phyloP scores from a whole-genome alignment of 2,888 invertebrate species.

The Antheraea assamensis region DNA sequence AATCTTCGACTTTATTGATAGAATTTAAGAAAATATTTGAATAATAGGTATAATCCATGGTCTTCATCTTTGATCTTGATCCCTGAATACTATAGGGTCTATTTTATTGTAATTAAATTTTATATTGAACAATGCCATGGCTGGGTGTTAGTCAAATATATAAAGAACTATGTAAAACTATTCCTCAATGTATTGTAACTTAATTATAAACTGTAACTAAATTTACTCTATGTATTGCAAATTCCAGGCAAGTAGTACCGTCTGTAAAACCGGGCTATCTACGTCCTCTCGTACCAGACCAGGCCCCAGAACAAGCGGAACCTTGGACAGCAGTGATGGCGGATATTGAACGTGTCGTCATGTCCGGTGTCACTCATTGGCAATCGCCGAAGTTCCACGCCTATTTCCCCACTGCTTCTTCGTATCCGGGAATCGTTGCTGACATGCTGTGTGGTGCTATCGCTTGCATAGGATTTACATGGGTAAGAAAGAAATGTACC shows the following conservation, averaged over 20 bases:
- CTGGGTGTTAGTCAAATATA: no score
- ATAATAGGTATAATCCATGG: no score
- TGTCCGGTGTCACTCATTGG: slow-evolving; percentile 99
- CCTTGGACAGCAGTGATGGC: slow-evolving; percentile 95
- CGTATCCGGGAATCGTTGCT: slow-evolving; percentile 96
- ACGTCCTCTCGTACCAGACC: slow-evolving; percentile 90
- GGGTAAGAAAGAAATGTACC: slow-evolving; percentile 84
- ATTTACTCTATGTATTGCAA: not conserved
- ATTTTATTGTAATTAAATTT: no score
- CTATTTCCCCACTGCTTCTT: slow-evolving; percentile 96
- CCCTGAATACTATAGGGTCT: no score
- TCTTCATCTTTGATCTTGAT: no score
- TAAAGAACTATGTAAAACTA: not conserved
- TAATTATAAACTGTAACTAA: not conserved
- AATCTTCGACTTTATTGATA: no score
- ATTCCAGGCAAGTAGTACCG: slow-evolving; percentile 90
- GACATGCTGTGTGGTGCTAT: slow-evolving; percentile 98
- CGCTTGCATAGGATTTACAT: slow-evolving; percentile 97
- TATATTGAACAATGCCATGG: no score
- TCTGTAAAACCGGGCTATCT: slow-evolving; percentile 97
- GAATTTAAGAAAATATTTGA: no score
- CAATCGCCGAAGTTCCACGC: slow-evolving; percentile 98
- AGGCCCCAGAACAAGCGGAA: slow-evolving; percentile 92
- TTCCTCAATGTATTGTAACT: no score
- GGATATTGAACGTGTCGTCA: slow-evolving; percentile 96